A percentile compares a stretch with the other conserved stretches of the same genome.
Evolutionary conservation across 2,113 vertebrate species (phyloP).

Genomic region (Pogona vitticeps): DNA sequence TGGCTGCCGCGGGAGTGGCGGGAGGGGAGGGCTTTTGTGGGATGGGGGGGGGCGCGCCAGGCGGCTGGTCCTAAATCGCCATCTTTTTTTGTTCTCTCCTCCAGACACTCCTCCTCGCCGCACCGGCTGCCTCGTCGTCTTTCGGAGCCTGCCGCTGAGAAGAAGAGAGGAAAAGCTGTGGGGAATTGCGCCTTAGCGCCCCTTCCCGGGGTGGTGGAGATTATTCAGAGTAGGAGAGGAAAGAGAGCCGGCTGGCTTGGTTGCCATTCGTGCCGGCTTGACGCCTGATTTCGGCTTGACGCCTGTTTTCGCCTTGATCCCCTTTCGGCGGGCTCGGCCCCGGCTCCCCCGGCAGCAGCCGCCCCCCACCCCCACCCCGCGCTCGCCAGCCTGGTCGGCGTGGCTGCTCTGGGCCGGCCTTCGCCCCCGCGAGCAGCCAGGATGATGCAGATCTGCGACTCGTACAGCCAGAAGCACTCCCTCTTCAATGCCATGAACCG

Average conservation of each 20-base stretch:
- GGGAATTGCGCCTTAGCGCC: not conserved
- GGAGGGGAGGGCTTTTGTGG: not conserved
- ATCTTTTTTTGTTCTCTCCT: conserved; percentile 10
- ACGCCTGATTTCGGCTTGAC: not conserved
- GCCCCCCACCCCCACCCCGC: not conserved
- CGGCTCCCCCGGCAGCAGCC: not conserved
- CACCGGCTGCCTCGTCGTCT: not conserved
- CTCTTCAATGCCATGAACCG: conserved; percentile 92
- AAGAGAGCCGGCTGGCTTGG: not conserved
- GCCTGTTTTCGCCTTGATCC: too few species aligned
- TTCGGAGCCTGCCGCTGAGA: not conserved
- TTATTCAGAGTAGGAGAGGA: not conserved
- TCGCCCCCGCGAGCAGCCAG: conserved; percentile 48
- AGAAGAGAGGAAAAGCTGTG: not conserved
- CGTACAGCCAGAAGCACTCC: conserved; percentile 89
- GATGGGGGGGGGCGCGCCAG: too few species aligned
- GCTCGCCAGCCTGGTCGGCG: not conserved
- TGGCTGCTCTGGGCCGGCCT: not conserved
- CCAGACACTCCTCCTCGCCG: conserved; percentile 1
- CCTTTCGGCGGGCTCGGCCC: too few species aligned
- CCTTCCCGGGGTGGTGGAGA: not conserved
- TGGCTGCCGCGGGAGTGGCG: conserved; percentile 3
- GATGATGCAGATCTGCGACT: conserved; percentile 91
- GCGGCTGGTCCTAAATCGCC: conserved; percentile 1
- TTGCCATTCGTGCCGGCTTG: too few species aligned